Conservation (phyloP, 2,113 vertebrate genomes). For the Etia nguti region DNA sequence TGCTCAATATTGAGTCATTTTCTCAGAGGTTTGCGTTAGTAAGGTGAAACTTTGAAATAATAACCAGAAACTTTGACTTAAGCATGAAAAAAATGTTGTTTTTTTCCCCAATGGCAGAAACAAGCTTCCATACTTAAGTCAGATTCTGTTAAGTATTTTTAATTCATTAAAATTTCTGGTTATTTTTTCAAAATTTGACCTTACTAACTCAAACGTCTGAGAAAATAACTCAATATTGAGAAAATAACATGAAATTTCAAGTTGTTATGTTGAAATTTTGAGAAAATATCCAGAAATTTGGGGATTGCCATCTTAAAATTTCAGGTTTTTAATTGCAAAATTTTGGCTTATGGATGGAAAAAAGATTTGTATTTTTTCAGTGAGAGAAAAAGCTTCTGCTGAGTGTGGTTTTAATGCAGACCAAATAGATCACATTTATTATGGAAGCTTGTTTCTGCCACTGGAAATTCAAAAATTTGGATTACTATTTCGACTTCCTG, state of each 20-base stretch:
- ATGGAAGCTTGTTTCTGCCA: neutral
- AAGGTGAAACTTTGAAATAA: neutral
- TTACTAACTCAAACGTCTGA: neutral
- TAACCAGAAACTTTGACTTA: neutral
- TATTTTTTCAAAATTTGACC: neutral
- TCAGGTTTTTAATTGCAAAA: neutral
- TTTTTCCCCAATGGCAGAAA: neutral
- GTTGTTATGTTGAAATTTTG: neutral
- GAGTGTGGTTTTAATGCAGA: neutral
- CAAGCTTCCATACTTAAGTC: neutral
- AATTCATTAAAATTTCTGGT: neutral
- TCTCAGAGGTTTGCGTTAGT: neutral
- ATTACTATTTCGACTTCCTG: neutral
- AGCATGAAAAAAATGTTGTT: neutral
- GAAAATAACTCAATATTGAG: neutral
- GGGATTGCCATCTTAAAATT: neutral
- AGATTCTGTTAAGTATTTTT: neutral
- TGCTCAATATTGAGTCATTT: neutral
- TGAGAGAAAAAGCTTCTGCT: neutral
- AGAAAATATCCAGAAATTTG: neutral
- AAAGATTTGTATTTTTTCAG: neutral
- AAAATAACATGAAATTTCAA: neutral
- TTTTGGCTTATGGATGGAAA: neutral
- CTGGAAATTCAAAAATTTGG: neutral
- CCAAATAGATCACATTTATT: neutral